Percentiles rank a stretch among this genome's conserved stretches.
Conservation (phyloP, 2,113 vertebrate genomes). For the Cinclus mexicanus region DNA sequence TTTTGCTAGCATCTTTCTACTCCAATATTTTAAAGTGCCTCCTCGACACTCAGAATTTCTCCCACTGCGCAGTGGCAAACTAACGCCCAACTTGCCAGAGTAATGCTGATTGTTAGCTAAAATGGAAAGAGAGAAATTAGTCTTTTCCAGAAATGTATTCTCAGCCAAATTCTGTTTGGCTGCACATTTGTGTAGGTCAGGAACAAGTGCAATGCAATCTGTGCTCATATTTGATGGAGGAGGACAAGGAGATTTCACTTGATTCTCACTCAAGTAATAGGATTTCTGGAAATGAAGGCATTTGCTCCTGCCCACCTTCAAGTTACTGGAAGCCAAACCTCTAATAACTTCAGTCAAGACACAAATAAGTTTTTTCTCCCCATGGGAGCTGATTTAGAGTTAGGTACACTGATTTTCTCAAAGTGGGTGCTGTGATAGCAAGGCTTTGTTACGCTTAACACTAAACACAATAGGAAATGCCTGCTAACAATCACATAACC, state of each 20-base stretch:
- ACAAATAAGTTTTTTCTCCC: not conserved
- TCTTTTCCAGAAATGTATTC: not conserved
- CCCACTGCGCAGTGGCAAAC: not conserved
- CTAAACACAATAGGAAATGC: not conserved
- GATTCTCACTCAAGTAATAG: not conserved
- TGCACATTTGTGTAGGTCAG: not conserved
- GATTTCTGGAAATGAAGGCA: not conserved
- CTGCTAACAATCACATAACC: not conserved
- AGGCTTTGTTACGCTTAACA: not conserved
- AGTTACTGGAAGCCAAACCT: not conserved
- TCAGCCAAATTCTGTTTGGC: not conserved
- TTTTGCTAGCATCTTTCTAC: constrained; percentile 7
- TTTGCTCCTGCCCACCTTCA: not conserved
- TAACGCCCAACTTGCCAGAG: not conserved
- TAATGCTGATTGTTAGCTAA: not conserved
- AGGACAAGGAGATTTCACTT: not conserved
- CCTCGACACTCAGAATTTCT: not conserved
- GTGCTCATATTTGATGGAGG: not conserved
- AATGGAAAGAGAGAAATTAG: not conserved
- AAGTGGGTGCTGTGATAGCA: not conserved
- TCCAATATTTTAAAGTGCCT: constrained; percentile 21
- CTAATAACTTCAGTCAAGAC: not conserved
- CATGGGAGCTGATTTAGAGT: not conserved
- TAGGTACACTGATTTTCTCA: not conserved
- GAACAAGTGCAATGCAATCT: not conserved